These are phyloP conservation scores for Sus cebifrons DNA, from an alignment of 2,797 vertebrate genomes.

Conservation along the genomic window DNA sequence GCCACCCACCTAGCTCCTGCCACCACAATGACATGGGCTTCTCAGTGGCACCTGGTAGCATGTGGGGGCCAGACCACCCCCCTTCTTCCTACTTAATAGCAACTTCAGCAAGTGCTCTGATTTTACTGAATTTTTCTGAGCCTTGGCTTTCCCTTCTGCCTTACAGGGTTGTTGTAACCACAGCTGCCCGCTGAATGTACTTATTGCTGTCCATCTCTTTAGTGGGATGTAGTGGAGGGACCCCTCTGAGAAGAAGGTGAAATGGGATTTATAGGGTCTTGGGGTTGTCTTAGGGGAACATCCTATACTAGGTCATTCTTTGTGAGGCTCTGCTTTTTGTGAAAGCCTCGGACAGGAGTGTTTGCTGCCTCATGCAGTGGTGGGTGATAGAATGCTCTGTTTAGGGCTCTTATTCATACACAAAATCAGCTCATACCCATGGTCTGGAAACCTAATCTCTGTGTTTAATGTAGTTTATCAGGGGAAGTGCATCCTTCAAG, in stretches of 20 bases:
- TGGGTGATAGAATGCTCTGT: not conserved
- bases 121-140: not conserved
- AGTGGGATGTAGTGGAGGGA: not conserved
- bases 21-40: slow-evolving; percentile 55
- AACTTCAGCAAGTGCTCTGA: not conserved
- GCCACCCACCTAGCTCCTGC: slow-evolving; percentile 51
- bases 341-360: too few relatives aligned
- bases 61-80: not conserved
- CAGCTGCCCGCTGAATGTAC: not conserved
- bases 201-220: not conserved
- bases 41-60: not conserved
- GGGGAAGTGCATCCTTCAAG: not conserved
- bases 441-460: not conserved
- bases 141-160: not conserved
- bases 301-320: not conserved
- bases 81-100: not conserved
- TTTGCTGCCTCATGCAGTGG: not conserved
- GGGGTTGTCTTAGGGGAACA: not conserved
- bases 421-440: not conserved
- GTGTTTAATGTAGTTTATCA: not conserved
- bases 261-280: not conserved
- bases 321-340: not conserved
- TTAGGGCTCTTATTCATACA: not conserved
- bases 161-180: too few relatives aligned
- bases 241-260: not conserved